A percentile compares a stretch with the other conserved stretches of the same genome.
phyloP scores from a whole-genome alignment of 2,113 vertebrate genomes.

The Peromyscus californicus region DNA sequence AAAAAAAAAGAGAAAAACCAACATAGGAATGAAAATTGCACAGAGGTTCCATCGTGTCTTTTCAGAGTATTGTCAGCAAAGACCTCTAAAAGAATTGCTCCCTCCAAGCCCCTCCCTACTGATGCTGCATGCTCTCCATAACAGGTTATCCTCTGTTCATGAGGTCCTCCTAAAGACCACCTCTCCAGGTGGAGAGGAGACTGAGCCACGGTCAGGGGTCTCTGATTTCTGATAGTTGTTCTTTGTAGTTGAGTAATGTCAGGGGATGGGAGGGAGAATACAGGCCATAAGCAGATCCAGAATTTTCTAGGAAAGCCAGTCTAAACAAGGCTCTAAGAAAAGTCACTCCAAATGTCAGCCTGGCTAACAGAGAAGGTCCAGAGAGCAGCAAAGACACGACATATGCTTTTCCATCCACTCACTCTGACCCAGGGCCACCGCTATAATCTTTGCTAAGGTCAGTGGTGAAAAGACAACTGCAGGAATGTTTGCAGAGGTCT shows the following conservation, averaged over 20 bases:
- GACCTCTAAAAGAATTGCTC: not conserved
- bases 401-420: constrained; percentile 87
- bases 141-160: rapidly evolving
- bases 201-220: not conserved
- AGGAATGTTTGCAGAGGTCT: constrained; percentile 89
- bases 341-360: constrained; percentile 88
- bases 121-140: rapidly evolving
- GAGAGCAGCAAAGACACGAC: constrained; percentile 82
- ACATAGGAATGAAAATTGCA: not conserved
- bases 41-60: not conserved
- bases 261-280: not conserved
- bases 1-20: not conserved
- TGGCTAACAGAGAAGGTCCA: constrained; percentile 86
- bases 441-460: constrained; percentile 89
- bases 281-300: constrained; percentile 79
- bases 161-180: not conserved
- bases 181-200: not conserved
- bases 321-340: constrained; percentile 86
- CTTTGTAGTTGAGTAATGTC: constrained; percentile 56
- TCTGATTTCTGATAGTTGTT: constrained; percentile 67
- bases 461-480: constrained; percentile 85
- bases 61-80: not conserved
- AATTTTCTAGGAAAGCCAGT: constrained; percentile 84
- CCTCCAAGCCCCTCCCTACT: rapidly evolving
- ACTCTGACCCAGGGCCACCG: constrained; percentile 86